phyloP scores from a whole-genome alignment of 2,113 vertebrate species.

The Sula dactylatra region DNA sequence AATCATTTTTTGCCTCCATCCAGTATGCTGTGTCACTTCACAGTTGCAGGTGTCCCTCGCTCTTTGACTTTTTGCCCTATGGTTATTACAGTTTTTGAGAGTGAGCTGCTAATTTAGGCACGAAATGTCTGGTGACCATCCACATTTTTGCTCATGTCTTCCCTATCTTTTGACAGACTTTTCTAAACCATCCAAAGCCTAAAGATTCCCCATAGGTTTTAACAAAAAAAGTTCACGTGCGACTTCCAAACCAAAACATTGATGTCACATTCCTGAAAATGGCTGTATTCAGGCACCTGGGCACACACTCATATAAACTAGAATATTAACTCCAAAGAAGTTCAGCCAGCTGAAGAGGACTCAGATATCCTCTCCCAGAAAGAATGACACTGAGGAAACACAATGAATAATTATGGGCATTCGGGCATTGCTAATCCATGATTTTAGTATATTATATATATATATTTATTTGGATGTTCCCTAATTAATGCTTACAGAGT shows the following conservation, averaged over 20 bases:
- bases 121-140: neutral
- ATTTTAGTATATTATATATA: neutral
- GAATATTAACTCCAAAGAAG: neutral
- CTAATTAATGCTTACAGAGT: neutral
- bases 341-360: neutral
- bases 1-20: neutral
- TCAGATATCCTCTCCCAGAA: neutral
- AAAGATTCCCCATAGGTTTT: neutral
- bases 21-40: neutral
- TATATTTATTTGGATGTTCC: neutral
- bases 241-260: neutral
- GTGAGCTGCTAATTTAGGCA: neutral
- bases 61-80: neutral
- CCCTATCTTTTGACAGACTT: neutral
- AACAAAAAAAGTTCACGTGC: neutral
- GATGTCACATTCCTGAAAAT: neutral
- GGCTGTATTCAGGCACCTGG: neutral
- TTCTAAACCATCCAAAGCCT: neutral
- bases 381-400: neutral
- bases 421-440: neutral
- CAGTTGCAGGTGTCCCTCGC: neutral
- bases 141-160: neutral
- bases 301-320: neutral
- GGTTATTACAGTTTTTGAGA: neutral
- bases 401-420: neutral